Percentiles rank a stretch among this genome's conserved stretches.
Conservation (phyloP, 2,113 vertebrate genomes). For the Illadopsis cleaveri region DNA sequence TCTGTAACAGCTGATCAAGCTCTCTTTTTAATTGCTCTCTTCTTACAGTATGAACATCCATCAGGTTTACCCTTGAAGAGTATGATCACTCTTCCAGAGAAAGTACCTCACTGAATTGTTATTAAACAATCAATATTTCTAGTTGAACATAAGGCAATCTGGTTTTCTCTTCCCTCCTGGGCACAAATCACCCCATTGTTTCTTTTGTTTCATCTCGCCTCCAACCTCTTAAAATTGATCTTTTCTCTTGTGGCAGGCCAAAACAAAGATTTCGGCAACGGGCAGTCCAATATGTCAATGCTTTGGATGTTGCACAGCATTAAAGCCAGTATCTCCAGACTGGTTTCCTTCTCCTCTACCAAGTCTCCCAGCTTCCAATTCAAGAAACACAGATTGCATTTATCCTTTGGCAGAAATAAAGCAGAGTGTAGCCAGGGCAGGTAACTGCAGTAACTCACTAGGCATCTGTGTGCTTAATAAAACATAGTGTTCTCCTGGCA, state of each 20-base stretch:
- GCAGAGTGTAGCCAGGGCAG: background rate
- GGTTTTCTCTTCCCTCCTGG: background rate
- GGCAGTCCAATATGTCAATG: background rate
- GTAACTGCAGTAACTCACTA: background rate
- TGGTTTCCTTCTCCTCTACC: background rate
- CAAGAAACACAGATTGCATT: background rate
- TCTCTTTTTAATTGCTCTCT: background rate
- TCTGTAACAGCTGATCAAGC: background rate
- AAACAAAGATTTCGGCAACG: background rate
- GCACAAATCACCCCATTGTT: background rate
- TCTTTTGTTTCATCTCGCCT: background rate
- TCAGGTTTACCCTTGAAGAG: background rate
- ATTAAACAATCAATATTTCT: conserved; percentile 26
- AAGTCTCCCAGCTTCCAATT: background rate
- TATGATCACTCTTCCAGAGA: background rate
- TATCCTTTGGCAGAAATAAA: background rate
- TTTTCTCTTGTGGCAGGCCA: background rate
- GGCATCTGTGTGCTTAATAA: background rate
- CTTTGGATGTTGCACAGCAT: background rate
- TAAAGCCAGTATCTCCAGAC: background rate
- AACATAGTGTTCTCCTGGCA: background rate
- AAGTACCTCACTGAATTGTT: background rate
- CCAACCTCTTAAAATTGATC: background rate
- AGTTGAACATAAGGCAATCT: background rate
- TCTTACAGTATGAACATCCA: background rate